Evolutionary conservation across 2,888 invertebrate species (phyloP).

Genomic region (Cotesia congregata): DNA sequence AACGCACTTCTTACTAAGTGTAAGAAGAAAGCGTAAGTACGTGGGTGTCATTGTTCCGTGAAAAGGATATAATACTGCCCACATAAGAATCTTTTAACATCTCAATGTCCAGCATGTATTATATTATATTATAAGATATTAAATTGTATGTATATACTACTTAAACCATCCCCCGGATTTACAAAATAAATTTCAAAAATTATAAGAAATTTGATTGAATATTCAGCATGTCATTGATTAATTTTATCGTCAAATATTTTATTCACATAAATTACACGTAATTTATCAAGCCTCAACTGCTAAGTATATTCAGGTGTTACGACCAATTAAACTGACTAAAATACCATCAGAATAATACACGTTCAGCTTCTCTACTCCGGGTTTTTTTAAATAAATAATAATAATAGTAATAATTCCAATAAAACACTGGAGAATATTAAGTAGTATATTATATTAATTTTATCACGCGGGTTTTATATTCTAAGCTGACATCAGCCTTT

Average conservation of each 20-base stretch:
- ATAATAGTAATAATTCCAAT: not conserved
- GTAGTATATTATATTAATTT: conserved; percentile 12
- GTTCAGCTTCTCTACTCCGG: not conserved
- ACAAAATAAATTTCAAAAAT: not conserved
- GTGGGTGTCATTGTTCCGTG: conserved; percentile 37
- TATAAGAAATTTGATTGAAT: conserved; percentile 11
- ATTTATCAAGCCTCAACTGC: not conserved
- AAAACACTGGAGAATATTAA: conserved; percentile 24
- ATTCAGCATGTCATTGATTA: not conserved
- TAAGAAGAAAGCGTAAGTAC: conserved; percentile 9
- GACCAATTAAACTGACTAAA: not conserved
- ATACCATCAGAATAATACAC: not conserved
- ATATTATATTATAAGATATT: too few relatives aligned
- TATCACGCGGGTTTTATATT: conserved; percentile 20
- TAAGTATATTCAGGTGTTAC: conserved; percentile 4
- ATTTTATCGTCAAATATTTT: conserved; percentile 2
- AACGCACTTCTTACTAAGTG: not conserved
- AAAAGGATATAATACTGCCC: conserved; percentile 30
- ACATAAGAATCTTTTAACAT: conserved; percentile 14
- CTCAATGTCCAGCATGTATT: not conserved
- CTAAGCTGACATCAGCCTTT: conserved; percentile 18
- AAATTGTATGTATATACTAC: too few relatives aligned
- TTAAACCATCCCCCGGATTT: too few relatives aligned
- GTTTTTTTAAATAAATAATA: not conserved
- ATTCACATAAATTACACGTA: conserved; percentile 1